Evolutionary conservation across 2,888 invertebrate species (phyloP), one percentile per base, ranked within the genome.

Genomic region (Tuta absoluta): DNA sequence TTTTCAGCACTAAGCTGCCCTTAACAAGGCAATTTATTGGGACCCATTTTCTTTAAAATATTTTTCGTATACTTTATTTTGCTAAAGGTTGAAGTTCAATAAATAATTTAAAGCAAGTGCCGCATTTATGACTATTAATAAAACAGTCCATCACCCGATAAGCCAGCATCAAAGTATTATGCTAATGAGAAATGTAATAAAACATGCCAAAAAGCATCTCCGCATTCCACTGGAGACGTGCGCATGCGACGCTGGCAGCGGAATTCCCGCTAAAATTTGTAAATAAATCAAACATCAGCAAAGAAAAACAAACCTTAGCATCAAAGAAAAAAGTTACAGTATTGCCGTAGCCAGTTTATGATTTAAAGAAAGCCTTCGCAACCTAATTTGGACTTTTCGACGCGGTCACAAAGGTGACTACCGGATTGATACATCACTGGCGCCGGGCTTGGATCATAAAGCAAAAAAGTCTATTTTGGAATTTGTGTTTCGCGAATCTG

Each of bases 161-260:
- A 66, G 67, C 69, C 78, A 76, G 71, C 72, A 72, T 75, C 78
- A 80, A 79, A 77, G 73, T 69, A 71, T 74, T 83, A 89, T 87
- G 87, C 72, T 84, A 89, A 89, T 86, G 68, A 80, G 78, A 73
- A 77, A 76, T 75, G 71, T 74, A 74, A 75, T 74, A 74, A 75
- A 77, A 79, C 78, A 76, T 78, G 78, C 78, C 84, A 75, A 84
- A 85, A 80, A 78, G 72, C 87, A 86, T 89, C 90, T 90, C 91
- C 90, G 90, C 90, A 91, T 91, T 90, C 91, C 86, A 73, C 73
- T 71, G 75, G 71, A 75, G 71, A 72, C 77, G 75, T 70, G 77
- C 77, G 80, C 79, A 73, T 73, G 72, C 79, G 77, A 77, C 67
- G 62, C 70, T 69, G 68, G 63, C 28, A 56, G 62, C 78, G 88